Evolutionary conservation across 1,140 invertebrate genomes (phyloP).

Genomic region (Habropoda laboriosa): DNA sequence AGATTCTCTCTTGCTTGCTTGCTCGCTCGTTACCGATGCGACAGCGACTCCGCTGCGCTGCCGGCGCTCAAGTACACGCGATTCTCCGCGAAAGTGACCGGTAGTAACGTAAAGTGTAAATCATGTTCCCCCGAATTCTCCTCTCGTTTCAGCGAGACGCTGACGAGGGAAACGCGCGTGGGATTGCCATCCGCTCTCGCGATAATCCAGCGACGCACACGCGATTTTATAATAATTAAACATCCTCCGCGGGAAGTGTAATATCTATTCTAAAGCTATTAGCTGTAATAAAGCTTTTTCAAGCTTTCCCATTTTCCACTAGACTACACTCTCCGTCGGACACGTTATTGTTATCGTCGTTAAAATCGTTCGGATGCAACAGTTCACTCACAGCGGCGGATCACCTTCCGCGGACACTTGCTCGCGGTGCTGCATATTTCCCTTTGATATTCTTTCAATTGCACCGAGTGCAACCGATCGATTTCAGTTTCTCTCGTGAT

Average conservation of each 20-base stretch:
- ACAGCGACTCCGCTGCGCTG: background rate
- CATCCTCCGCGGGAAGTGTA: constrained; percentile 45
- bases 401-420: too few species aligned
- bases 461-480: too few species aligned
- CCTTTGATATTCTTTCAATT: too few species aligned
- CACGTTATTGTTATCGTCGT: too few species aligned
- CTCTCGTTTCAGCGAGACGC: background rate
- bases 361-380: too few species aligned
- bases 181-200: constrained; percentile 14
- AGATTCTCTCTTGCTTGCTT: too few species aligned
- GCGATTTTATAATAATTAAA: constrained; percentile 66
- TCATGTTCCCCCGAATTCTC: constrained; percentile 24
- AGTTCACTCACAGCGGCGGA: too few species aligned
- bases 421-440: too few species aligned
- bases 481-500: background rate
- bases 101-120: constrained; percentile 21
- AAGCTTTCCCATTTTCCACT: too few species aligned
- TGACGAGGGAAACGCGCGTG: constrained; percentile 16
- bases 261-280: too few species aligned
- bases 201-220: constrained; percentile 23
- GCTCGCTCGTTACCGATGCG: background rate
- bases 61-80: background rate
- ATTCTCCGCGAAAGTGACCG: constrained; percentile 6
- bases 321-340: too few species aligned
- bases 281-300: too few species aligned